These are phyloP conservation scores for Drosophila insularis DNA, from an alignment of 1,140 invertebrate species.

Conservation along the genomic window DNA sequence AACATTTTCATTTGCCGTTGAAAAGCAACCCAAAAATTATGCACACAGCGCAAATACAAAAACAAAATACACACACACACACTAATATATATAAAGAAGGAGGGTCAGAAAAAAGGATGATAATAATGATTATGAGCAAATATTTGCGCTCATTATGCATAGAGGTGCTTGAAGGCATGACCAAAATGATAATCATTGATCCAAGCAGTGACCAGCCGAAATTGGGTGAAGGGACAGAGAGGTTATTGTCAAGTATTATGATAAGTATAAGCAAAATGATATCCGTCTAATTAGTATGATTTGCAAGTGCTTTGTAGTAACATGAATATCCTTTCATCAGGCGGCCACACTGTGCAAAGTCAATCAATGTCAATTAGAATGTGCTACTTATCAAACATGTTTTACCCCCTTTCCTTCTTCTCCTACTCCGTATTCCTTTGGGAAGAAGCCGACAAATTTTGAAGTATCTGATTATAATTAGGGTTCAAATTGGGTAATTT, in stretches of 20 bases:
- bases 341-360: background rate
- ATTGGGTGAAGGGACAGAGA: background rate
- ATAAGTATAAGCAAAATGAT: background rate
- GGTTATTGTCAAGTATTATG: background rate
- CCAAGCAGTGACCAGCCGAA: background rate
- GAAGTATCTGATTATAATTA: no score
- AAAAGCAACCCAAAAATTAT: conserved; percentile 40
- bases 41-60: conserved; percentile 42
- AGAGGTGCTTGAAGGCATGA: conserved; percentile 6
- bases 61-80: background rate
- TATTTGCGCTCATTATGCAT: conserved; percentile 69
- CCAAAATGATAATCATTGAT: conserved; percentile 11
- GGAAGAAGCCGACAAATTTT: no score
- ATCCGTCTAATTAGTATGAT: conserved; percentile 2
- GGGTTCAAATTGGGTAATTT: no score
- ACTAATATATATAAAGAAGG: conserved; percentile 15
- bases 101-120: conserved; percentile 24
- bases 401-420: background rate
- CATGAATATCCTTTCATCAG: conserved; percentile 2
- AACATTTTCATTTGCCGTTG: conserved; percentile 64
- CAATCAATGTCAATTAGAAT: conserved; percentile 3
- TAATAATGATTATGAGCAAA: conserved; percentile 48
- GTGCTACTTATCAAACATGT: background rate
- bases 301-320: background rate
- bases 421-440: background rate